phyloP scores from a whole-genome alignment of 2,888 invertebrate species.

The Aleiodes alternator region DNA sequence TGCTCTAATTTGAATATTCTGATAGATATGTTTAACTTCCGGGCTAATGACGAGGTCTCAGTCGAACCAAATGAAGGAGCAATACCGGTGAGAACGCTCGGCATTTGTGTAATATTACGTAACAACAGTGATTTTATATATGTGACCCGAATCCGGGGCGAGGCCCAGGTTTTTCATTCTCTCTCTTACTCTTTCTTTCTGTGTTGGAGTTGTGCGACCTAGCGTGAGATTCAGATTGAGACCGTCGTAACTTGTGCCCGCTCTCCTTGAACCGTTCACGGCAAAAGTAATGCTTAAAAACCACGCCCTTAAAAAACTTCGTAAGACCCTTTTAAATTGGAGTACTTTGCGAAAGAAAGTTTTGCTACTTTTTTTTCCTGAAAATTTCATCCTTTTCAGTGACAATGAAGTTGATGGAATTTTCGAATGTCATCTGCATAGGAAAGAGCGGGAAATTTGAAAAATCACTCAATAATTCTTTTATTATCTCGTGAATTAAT shows the following conservation, averaged over 20 bases:
- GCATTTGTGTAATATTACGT: slow-evolving; percentile 43
- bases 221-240: slow-evolving; percentile 74
- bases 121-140: slow-evolving; percentile 32
- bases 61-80: neutral
- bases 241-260: slow-evolving; percentile 68
- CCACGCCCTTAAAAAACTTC: slow-evolving; percentile 59
- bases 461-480: too few relatives aligned
- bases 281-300: slow-evolving; percentile 57
- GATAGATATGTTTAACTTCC: neutral
- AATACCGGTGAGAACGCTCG: slow-evolving; percentile 39
- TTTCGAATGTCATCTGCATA: neutral
- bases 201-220: slow-evolving; percentile 47
- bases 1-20: neutral
- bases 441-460: too few relatives aligned
- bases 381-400: too few relatives aligned
- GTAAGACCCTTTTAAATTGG: neutral
- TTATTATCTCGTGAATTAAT: too few relatives aligned
- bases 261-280: slow-evolving; percentile 72
- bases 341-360: slow-evolving; percentile 22
- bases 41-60: neutral
- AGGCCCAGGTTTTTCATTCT: slow-evolving; percentile 49
- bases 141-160: slow-evolving; percentile 72
- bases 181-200: too few relatives aligned
- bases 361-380: neutral
- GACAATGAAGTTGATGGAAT: neutral